phyloP scores from a whole-genome alignment of 2,888 invertebrate genomes.

The Scaptomyza cyrtandrae region DNA sequence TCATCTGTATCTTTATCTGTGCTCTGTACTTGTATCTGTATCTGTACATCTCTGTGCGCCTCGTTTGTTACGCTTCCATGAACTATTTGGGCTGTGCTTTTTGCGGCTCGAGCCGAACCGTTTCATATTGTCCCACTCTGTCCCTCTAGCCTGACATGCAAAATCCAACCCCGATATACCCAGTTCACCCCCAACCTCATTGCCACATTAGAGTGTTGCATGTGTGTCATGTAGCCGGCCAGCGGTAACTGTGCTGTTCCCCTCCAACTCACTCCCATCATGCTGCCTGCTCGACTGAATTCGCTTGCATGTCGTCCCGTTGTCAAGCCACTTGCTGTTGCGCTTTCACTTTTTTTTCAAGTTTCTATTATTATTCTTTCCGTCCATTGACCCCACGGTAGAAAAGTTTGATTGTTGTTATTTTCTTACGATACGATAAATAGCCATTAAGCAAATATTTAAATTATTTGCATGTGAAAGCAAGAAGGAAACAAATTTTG shows the following conservation, averaged over 20 bases:
- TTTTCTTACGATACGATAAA: neutral
- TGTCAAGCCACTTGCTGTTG: conserved; percentile 49
- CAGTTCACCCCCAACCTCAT: too few relatives aligned
- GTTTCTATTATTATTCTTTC: conserved; percentile 27
- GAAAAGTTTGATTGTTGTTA: neutral
- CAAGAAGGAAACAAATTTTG: neutral
- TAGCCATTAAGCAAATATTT: neutral
- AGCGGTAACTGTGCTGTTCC: conserved; percentile 17
- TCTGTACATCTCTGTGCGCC: conserved; percentile 31
- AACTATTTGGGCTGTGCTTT: conserved; percentile 77
- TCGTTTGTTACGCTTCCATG: conserved; percentile 74
- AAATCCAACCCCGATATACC: conserved; percentile 48
- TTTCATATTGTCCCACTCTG: conserved; percentile 27
- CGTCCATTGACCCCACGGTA: conserved; percentile 41
- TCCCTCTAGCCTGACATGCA: conserved; percentile 58
- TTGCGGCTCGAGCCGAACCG: conserved; percentile 52
- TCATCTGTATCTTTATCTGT: conserved; percentile 18
- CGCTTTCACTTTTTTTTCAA: conserved; percentile 68
- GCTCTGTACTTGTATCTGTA: neutral
- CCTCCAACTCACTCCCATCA: conserved; percentile 1
- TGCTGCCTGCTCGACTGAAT: conserved; percentile 61
- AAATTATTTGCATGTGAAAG: neutral
- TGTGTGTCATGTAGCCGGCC: conserved; percentile 60
- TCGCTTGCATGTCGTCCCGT: conserved; percentile 65
- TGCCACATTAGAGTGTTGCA: conserved; percentile 53